Percentiles rank a stretch among this genome's conserved stretches.
Conservation (phyloP, 37 sponge, comb jelly and placozoan genomes). For the Mnemiopsis leidyi region DNA sequence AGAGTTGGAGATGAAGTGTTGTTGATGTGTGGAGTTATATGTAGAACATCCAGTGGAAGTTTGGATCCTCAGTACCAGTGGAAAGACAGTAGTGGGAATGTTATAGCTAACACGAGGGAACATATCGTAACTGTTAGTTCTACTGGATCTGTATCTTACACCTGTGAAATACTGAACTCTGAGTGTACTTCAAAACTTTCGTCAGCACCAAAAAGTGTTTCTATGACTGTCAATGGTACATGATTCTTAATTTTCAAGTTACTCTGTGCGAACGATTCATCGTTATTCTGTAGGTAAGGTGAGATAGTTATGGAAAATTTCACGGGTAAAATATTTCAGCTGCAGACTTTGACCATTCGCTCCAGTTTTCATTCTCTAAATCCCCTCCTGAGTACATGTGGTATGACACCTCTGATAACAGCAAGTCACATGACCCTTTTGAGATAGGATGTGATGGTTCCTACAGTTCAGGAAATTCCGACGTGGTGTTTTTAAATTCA, state of each 20-base stretch:
- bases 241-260: too few relatives aligned
- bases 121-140: background rate
- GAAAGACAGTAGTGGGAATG: background rate
- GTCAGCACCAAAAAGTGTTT: too few relatives aligned
- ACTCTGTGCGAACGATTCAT: too few relatives aligned
- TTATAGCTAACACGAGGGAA: background rate
- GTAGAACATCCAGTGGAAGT: background rate
- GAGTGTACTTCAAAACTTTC: background rate
- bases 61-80: slow-evolving; percentile 7
- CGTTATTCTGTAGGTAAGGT: too few relatives aligned
- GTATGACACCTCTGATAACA: background rate
- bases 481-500: background rate
- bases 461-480: background rate
- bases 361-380: background rate
- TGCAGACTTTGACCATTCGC: background rate
- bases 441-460: slow-evolving; percentile 11
- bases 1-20: slow-evolving; percentile 12
- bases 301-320: too few relatives aligned
- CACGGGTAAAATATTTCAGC: background rate
- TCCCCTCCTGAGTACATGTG: slow-evolving; percentile 24
- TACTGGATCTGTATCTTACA: background rate
- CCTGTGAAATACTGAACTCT: background rate
- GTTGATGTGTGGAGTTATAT: slow-evolving; percentile 25
- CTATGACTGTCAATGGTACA: too few relatives aligned
- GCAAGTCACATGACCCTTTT: background rate